Conservation (phyloP, 2,888 invertebrate genomes). For the Thymelicus acteon region DNA sequence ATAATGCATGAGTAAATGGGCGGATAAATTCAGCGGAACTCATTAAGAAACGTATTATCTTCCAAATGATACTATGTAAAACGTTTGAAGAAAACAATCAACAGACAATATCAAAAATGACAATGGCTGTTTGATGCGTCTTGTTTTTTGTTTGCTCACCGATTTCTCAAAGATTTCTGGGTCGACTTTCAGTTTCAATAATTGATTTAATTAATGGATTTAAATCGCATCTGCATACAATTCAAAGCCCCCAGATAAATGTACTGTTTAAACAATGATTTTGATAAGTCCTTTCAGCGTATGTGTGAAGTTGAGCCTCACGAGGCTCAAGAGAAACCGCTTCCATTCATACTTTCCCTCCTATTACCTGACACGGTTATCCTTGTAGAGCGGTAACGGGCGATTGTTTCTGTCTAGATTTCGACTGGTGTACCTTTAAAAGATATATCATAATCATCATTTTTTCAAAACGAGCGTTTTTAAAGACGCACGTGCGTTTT, state of each 20-base stretch:
- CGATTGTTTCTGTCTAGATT: slow-evolving; percentile 17
- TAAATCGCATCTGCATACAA: slow-evolving; percentile 1
- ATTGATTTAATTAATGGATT: background rate
- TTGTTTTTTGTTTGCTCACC: background rate
- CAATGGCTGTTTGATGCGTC: no score
- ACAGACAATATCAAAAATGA: no score
- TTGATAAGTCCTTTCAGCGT: background rate
- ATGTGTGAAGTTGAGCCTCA: background rate
- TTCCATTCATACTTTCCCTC: slow-evolving; percentile 25
- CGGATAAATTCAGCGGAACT: background rate
- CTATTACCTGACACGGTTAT: slow-evolving; percentile 15
- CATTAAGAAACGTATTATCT: background rate
- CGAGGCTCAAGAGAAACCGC: slow-evolving; percentile 18
- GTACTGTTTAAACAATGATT: background rate
- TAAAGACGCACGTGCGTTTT: no score
- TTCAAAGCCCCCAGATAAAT: background rate
- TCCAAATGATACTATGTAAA: background rate
- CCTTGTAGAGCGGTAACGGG: slow-evolving; percentile 18
- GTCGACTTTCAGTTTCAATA: background rate
- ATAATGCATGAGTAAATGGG: no score
- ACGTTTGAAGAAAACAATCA: background rate
- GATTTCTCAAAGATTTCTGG: background rate
- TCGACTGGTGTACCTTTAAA: background rate
- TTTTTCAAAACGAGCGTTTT: no score
- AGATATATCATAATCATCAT: no score